phyloP scores from a whole-genome alignment of 2,113 vertebrate genomes.

The Ifrita kowaldi region DNA sequence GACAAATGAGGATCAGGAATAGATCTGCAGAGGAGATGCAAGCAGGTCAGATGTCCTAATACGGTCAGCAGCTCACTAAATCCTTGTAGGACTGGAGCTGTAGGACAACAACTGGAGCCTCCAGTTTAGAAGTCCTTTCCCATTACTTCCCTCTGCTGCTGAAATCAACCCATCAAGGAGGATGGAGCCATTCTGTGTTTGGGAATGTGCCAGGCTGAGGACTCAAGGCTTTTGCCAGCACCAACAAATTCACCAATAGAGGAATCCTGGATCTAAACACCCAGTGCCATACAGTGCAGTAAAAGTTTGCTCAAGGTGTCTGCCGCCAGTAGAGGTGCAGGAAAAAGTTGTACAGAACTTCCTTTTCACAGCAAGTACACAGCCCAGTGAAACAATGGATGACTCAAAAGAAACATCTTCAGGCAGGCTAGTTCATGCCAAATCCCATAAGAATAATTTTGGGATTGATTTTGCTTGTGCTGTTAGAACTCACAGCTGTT shows the following conservation, averaged over 20 bases:
- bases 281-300: background rate
- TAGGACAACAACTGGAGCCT: background rate
- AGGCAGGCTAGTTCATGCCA: background rate
- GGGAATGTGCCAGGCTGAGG: background rate
- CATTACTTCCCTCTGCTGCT: background rate
- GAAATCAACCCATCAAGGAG: background rate
- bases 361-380: background rate
- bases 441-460: background rate
- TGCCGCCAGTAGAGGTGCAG: background rate
- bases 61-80: accelerated
- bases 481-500: background rate
- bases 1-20: background rate
- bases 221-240: background rate
- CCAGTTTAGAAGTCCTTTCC: background rate
- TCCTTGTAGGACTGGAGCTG: background rate
- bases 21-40: background rate
- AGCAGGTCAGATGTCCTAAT: background rate
- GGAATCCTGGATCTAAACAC: background rate
- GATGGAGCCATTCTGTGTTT: background rate
- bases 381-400: background rate
- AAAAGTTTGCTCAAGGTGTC: background rate
- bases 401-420: background rate
- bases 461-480: background rate
- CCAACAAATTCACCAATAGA: background rate
- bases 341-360: background rate